Base-by-base conservation (phyloP, 1,140 invertebrate genomes). In the Plutomurus gul region DNA sequence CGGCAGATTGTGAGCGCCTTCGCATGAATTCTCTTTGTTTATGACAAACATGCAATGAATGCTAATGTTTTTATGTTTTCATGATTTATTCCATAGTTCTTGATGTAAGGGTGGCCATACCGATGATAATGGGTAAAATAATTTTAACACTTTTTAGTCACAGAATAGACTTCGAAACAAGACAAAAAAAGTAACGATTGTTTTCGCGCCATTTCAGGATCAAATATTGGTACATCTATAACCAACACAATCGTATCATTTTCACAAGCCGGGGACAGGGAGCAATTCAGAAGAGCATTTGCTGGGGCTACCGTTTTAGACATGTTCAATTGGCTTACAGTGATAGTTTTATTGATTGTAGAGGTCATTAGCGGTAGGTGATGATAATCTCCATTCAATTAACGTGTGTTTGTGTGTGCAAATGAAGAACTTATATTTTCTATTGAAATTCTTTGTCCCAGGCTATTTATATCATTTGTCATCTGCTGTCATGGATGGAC, bases 171-270 rank as follows among this genome's bases (percentile, higher is more conserved):
- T 51, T 51, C 6, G 6, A 51, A 51, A 27, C 25, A 70, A 30
- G 8, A 70, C 60, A 10, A 70, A 10, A 5, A 6, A 18, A 6
- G n/a, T n/a, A n/a, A n/a, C n/a, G n/a, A n/a, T n/a, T n/a, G n/a
- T n/a, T n/a, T n/a, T n/a, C n/a, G n/a, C n/a, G 20, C 40, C n/a
- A n/a, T n/a, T n/a, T n/a, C 30, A 65, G 56, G 77, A 0, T 86
- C 89, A 36, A 91, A 91, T 84, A 89, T 91, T 51, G 90, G 90
- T n/a, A 91, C 90, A 0, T 89, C 88, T 0, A 86, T 91, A 6
- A 78, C 80, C 75, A 91, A 90, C 81, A 90, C 89, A 0, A 86
- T 91, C 6, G 90, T 91, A 1, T 88, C 89, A 5, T 82, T 91
- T 10, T 87, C 86, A 4, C 87, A 88, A 81, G 86, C 85, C 10